These are phyloP conservation scores for Lacerta viridis DNA, from an alignment of 2,797 vertebrate genomes.

Conservation along the genomic window DNA sequence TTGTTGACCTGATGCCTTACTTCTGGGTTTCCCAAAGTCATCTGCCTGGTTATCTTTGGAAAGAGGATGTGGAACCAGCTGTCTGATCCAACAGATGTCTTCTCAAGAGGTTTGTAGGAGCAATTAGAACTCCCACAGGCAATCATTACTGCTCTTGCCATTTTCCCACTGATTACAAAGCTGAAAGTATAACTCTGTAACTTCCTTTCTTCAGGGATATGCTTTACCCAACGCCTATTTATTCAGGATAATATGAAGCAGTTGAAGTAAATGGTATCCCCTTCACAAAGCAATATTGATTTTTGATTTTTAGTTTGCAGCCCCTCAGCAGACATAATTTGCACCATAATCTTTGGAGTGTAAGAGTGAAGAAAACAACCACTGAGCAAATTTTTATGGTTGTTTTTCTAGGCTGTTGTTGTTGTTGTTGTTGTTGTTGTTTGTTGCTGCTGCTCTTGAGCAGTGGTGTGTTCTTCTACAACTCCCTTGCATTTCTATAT, in stretches of 20 bases:
- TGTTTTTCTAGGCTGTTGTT: too few relatives aligned
- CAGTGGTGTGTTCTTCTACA: not conserved
- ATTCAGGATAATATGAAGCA: not conserved
- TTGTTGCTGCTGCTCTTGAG: too few relatives aligned
- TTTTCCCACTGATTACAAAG: conserved; percentile 30
- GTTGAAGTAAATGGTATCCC: not conserved
- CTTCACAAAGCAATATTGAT: conserved; percentile 43
- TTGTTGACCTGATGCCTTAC: not conserved
- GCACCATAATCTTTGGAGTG: conserved; percentile 31
- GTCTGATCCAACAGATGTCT: not conserved
- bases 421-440: too few relatives aligned
- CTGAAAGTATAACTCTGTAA: conserved; percentile 25
- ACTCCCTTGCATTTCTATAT: not conserved
- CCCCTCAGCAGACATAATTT: conserved; percentile 10
- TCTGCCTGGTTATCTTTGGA: not conserved
- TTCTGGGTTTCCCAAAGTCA: not conserved
- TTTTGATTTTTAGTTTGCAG: conserved; percentile 52
- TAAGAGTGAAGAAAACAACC: not conserved
- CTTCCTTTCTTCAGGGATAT: not conserved
- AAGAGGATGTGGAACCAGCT: not conserved
- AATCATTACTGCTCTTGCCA: not conserved
- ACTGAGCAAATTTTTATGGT: too few relatives aligned
- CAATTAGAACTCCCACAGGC: conserved; percentile 23
- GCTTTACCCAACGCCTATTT: not conserved
- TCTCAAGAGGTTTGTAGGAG: conserved; percentile 24